Percentiles rank a stretch among this genome's conserved stretches.
Evolutionary conservation across 2,797 vertebrate genomes (phyloP).

Genomic region (Rhinogobio ventralis): DNA sequence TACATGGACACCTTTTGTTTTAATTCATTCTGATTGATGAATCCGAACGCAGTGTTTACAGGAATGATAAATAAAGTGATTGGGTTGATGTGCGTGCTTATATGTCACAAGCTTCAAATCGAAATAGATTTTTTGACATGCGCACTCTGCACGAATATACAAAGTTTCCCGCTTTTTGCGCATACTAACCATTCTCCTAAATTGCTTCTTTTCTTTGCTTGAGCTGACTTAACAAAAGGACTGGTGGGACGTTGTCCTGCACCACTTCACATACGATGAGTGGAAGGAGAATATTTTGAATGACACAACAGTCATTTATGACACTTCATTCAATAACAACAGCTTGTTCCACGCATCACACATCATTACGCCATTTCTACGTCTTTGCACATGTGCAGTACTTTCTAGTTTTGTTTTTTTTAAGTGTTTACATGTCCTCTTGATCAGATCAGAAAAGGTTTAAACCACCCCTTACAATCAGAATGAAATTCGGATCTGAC

Average conservation of each 20-base stretch:
- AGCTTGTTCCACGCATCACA: not conserved
- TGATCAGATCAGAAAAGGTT: not conserved
- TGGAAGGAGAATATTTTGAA: not conserved
- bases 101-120: no score
- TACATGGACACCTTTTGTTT: no score
- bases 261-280: not conserved
- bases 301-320: not conserved
- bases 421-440: not conserved
- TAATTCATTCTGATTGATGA: no score
- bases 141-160: no score
- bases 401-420: not conserved
- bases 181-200: not conserved
- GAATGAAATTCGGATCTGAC: not conserved
- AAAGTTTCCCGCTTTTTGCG: not conserved
- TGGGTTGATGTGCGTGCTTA: no score
- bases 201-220: not conserved
- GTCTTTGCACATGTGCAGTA: not conserved
- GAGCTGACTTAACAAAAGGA: not conserved
- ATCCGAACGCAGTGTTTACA: no score
- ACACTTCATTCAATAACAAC: not conserved
- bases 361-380: not conserved
- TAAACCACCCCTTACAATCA: not conserved
- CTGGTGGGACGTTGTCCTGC: not conserved
- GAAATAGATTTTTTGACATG: no score
- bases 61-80: no score